phyloP scores from a whole-genome alignment of 2,888 invertebrate species.

The Cryptus viduatorius region DNA sequence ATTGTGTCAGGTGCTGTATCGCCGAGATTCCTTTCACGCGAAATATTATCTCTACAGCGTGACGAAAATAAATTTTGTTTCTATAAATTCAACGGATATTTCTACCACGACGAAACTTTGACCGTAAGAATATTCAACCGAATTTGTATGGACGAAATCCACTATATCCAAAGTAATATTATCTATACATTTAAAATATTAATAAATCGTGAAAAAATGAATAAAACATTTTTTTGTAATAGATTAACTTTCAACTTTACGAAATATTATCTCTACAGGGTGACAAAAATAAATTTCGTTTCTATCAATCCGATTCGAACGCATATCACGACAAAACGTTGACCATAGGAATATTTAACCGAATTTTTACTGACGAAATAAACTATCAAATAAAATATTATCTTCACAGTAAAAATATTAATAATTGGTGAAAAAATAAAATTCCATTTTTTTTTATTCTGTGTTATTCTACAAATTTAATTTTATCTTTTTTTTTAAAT shows the following conservation, averaged over 20 bases:
- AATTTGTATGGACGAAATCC: background rate
- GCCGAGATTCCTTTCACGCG: background rate
- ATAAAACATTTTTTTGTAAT: constrained; percentile 5
- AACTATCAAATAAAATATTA: too few species aligned
- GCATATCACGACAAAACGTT: background rate
- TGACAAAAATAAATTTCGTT: background rate
- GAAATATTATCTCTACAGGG: constrained; percentile 9
- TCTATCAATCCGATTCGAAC: background rate
- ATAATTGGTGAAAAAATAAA: too few species aligned
- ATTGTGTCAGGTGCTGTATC: constrained; percentile 5
- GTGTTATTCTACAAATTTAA: too few species aligned
- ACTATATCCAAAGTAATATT: too few species aligned
- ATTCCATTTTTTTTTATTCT: constrained; percentile 16
- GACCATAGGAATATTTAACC: background rate
- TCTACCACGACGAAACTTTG: background rate
- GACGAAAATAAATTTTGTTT: constrained; percentile 5
- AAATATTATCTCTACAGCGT: constrained; percentile 6
- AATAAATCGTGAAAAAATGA: too few species aligned
- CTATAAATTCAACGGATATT: background rate
- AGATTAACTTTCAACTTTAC: background rate
- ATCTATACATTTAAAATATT: too few species aligned
- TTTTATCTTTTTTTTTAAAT: background rate
- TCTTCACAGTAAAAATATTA: too few species aligned
- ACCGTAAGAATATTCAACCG: background rate
- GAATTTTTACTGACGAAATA: background rate